These are phyloP conservation scores for Conopomorpha cramerella DNA, from an alignment of 1,140 invertebrate species.

Conservation along the genomic window DNA sequence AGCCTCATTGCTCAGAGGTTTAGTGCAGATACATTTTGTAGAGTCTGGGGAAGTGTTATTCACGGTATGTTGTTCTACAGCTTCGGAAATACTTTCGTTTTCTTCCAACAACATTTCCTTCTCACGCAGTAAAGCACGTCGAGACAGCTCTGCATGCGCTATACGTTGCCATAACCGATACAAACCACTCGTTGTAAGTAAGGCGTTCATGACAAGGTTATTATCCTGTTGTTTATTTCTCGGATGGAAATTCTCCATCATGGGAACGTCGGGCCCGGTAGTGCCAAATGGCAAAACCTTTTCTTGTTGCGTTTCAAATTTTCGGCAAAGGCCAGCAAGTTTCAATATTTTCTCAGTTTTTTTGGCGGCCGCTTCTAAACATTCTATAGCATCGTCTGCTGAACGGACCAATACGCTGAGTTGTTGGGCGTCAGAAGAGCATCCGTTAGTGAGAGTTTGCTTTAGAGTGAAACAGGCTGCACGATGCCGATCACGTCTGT, in stretches of 20 bases:
- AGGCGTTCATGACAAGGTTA: slow-evolving; percentile 28
- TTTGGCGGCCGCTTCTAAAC: slow-evolving; percentile 25
- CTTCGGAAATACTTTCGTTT: slow-evolving; percentile 24
- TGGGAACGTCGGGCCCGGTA: too few species aligned
- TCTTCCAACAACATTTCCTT: slow-evolving; percentile 33
- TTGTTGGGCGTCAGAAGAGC: slow-evolving; percentile 21
- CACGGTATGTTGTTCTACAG: slow-evolving; percentile 18
- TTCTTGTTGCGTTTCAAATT: slow-evolving; percentile 63
- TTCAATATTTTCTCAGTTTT: slow-evolving; percentile 61
- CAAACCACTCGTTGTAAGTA: slow-evolving; percentile 26
- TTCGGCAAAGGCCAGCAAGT: slow-evolving; percentile 58
- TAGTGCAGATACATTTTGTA: slow-evolving; percentile 20
- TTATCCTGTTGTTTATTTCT: slow-evolving; percentile 25
- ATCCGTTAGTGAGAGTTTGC: slow-evolving; percentile 22
- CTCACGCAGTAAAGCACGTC: slow-evolving; percentile 30
- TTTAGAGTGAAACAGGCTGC: slow-evolving; percentile 33
- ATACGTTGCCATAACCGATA: slow-evolving; percentile 41
- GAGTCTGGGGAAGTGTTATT: slow-evolving; percentile 14
- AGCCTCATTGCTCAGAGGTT: too few species aligned
- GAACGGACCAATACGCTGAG: slow-evolving; percentile 24
- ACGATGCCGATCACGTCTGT: slow-evolving; percentile 36
- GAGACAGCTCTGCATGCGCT: slow-evolving; percentile 33
- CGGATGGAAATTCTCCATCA: too few species aligned
- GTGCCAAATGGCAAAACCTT: slow-evolving; percentile 61
- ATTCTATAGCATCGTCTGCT: slow-evolving; percentile 30